Evolutionary conservation across 2,797 vertebrate species (phyloP).

Genomic region (Semotilus atromaculatus): DNA sequence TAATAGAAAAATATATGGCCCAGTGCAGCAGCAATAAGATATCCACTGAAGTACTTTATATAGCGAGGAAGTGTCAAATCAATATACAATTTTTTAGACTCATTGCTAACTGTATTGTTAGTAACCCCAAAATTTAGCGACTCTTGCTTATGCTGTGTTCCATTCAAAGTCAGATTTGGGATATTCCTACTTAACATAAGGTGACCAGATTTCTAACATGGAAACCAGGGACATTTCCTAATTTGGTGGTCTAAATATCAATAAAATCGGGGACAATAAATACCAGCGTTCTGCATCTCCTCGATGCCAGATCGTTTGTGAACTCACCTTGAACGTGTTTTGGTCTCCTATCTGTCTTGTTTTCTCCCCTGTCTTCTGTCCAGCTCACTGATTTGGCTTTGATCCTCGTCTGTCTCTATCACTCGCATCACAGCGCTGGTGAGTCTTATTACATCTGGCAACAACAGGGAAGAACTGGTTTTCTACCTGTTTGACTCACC

Average conservation of each 20-base stretch:
- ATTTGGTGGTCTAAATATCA: background rate
- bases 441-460: background rate
- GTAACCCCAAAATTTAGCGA: slow-evolving; percentile 55
- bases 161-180: background rate
- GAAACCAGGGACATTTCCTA: background rate
- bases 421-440: background rate
- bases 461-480: background rate
- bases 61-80: background rate
- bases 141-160: background rate
- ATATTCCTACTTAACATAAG: background rate
- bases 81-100: background rate
- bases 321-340: background rate
- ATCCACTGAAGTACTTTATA: background rate
- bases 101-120: background rate
- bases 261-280: background rate
- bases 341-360: background rate
- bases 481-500: background rate
- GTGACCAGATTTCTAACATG: background rate
- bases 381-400: background rate
- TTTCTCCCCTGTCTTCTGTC: background rate
- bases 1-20: background rate
- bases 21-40: background rate
- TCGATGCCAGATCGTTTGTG: background rate
- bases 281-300: background rate
- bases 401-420: background rate